A percentile compares a stretch with the other conserved stretches of the same genome.
These are phyloP conservation scores for Lonchura striata DNA, from an alignment of 2,113 vertebrate species.

Conservation along the genomic window DNA sequence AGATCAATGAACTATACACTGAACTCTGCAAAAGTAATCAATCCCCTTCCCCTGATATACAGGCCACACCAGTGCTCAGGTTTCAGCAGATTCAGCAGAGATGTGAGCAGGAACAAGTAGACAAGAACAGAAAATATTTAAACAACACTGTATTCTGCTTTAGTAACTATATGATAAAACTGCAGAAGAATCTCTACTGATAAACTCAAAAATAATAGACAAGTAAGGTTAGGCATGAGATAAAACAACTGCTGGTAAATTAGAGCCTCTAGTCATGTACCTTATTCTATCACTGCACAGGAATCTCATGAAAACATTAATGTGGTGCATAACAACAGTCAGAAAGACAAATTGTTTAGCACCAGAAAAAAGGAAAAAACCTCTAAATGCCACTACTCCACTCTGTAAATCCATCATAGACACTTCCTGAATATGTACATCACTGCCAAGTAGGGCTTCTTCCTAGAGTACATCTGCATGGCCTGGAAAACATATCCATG, in stretches of 20 bases:
- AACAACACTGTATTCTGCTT: neutral
- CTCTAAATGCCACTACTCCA: neutral
- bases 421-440: neutral
- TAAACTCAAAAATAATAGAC: constrained; percentile 13
- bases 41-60: neutral
- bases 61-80: neutral
- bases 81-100: neutral
- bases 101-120: neutral
- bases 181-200: neutral
- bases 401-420: neutral
- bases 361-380: neutral
- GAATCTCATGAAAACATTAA: neutral
- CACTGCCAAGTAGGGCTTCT: neutral
- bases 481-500: neutral
- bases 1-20: neutral
- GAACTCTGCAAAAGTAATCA: neutral
- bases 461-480: accelerated
- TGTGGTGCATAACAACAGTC: neutral
- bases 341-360: neutral
- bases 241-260: neutral
- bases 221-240: neutral
- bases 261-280: neutral
- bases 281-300: neutral
- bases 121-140: neutral
- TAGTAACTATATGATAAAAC: neutral